These are phyloP conservation scores for Melanostoma scalare DNA, from an alignment of 2,888 invertebrate species.

Conservation along the genomic window DNA sequence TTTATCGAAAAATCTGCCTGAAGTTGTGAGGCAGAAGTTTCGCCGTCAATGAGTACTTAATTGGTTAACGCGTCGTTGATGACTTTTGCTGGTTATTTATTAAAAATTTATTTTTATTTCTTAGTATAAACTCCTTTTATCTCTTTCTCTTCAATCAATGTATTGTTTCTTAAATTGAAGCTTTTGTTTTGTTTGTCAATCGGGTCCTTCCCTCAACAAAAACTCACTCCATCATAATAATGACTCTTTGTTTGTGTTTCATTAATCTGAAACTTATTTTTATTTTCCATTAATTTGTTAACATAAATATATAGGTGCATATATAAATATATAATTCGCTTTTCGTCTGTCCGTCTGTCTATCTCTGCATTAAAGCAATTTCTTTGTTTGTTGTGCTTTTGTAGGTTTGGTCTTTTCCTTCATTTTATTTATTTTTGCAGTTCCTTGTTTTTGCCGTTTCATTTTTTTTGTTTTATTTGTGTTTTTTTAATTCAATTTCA, in stretches of 20 bases:
- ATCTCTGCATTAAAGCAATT: constrained; percentile 44
- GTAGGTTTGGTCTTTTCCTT: constrained; percentile 60
- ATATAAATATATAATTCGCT: constrained; percentile 34
- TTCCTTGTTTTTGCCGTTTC: constrained; percentile 26
- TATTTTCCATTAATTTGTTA: constrained; percentile 20
- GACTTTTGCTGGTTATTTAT: constrained; percentile 39
- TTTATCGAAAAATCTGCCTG: constrained; percentile 47
- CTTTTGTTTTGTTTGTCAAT: constrained; percentile 38
- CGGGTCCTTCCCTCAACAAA: constrained; percentile 19
- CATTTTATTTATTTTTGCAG: constrained; percentile 50
- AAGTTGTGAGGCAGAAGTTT: neutral
- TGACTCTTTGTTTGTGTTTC: constrained; percentile 41
- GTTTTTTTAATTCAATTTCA: constrained; percentile 73
- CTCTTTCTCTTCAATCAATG: constrained; percentile 34
- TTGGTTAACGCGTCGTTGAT: constrained; percentile 55
- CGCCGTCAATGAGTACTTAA: constrained; percentile 29
- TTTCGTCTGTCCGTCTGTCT: constrained; percentile 37
- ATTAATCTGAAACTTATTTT: constrained; percentile 45
- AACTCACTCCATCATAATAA: constrained; percentile 44
- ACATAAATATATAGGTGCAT: constrained; percentile 68
- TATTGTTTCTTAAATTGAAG: constrained; percentile 50
- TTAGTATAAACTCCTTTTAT: neutral
- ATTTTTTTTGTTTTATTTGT: constrained; percentile 40
- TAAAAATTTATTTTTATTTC: constrained; percentile 48
- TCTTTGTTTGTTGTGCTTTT: constrained; percentile 66